A percentile compares a stretch with the other conserved stretches of the same genome.
Evolutionary conservation across 64 coral and sea anemone species (phyloP).

Genomic region (Astreopora myriophthalma): DNA sequence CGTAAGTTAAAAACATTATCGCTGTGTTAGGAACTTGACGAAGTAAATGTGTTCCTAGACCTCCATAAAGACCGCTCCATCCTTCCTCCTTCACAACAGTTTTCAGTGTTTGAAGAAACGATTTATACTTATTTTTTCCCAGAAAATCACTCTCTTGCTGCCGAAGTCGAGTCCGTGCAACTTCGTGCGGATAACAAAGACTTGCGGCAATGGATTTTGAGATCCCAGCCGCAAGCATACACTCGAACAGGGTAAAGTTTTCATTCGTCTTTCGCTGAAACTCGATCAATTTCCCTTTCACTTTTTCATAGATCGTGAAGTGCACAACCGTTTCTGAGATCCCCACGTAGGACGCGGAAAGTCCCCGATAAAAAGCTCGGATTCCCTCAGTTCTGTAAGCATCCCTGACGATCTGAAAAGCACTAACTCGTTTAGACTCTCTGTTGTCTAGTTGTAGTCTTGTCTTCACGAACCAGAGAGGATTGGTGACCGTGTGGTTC

Average conservation of each 20-base stretch:
- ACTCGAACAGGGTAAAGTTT: slow-evolving; percentile 69
- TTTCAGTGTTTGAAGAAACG: slow-evolving; percentile 89
- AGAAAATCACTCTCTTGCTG: slow-evolving; percentile 93
- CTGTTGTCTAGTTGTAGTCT: slow-evolving; percentile 86
- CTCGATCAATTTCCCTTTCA: slow-evolving; percentile 69
- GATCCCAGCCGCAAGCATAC: slow-evolving; percentile 84
- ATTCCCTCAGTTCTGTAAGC: slow-evolving; percentile 90
- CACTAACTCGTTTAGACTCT: slow-evolving; percentile 49
- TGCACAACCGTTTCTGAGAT: slow-evolving; percentile 96
- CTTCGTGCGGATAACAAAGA: slow-evolving; percentile 94
- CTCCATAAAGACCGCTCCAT: slow-evolving; percentile 80
- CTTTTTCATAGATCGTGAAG: slow-evolving; percentile 88
- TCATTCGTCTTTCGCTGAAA: slow-evolving; percentile 59
- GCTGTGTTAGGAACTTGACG: slow-evolving; percentile 93
- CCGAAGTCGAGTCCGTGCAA: slow-evolving; percentile 85
- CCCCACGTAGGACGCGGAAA: slow-evolving; percentile 93
- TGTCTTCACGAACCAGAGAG: slow-evolving; percentile 96
- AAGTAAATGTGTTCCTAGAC: slow-evolving; percentile 81
- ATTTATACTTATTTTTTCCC: slow-evolving; percentile 72
- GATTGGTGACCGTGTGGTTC: slow-evolving; percentile 92
- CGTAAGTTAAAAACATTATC: slow-evolving; percentile 97
- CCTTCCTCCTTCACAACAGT: slow-evolving; percentile 90
- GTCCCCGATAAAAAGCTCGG: slow-evolving; percentile 86
- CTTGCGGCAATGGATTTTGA: slow-evolving; percentile 87
- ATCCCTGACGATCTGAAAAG: slow-evolving; percentile 70